Evolutionary conservation across 2,113 vertebrate genomes (phyloP).

Genomic region (Arizona elegans): DNA sequence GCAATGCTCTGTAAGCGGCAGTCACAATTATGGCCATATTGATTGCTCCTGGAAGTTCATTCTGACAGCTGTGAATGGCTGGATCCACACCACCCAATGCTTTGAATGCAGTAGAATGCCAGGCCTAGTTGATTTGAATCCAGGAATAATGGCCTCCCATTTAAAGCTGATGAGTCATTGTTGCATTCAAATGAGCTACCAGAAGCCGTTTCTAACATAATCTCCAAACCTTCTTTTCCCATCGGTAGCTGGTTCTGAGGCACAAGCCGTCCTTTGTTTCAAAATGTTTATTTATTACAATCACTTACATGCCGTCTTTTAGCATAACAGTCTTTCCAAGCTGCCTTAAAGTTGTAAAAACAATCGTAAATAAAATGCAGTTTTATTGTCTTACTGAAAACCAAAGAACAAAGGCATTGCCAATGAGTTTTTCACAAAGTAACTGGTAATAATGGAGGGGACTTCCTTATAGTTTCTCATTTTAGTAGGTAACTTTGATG

Average conservation of each 20-base stretch:
- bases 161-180: background rate
- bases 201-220: background rate
- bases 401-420: background rate
- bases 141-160: background rate
- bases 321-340: background rate
- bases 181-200: background rate
- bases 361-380: background rate
- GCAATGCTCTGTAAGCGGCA: background rate
- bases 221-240: background rate
- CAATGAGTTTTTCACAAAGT: background rate
- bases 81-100: background rate
- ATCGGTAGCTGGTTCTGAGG: background rate
- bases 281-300: background rate
- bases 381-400: background rate
- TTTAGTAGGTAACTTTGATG: background rate
- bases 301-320: background rate
- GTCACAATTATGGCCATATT: background rate
- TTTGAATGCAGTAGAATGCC: background rate
- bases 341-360: background rate
- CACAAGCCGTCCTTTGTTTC: background rate
- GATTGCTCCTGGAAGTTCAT: background rate
- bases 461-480: background rate
- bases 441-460: background rate
- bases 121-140: background rate
- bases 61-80: slow-evolving; percentile 1